A percentile compares a stretch with the other conserved stretches of the same genome.
Conservation (phyloP, 2,113 vertebrate genomes). For the Theristicus caerulescens region DNA sequence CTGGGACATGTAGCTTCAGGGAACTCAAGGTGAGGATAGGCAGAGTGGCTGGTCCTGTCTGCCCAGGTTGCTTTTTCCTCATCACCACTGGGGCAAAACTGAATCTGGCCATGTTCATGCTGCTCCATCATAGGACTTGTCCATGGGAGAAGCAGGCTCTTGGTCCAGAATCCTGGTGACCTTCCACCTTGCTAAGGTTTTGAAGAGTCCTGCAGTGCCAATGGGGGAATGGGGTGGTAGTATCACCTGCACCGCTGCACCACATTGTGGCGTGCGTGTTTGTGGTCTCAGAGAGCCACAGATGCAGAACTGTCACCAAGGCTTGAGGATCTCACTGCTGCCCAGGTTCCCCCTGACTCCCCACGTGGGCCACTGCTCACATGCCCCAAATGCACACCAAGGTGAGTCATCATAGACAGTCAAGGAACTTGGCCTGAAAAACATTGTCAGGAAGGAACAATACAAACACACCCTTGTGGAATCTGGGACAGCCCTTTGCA, state of each 20-base stretch:
- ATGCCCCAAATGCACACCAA: neutral
- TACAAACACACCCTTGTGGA: neutral
- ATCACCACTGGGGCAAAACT: neutral
- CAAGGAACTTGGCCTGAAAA: neutral
- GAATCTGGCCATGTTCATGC: neutral
- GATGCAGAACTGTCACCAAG: neutral
- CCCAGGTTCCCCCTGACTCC: too few relatives aligned
- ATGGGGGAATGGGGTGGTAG: rapidly evolving
- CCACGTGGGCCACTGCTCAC: neutral
- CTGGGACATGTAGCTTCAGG: neutral
- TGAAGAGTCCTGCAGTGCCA: neutral
- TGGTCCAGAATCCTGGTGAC: neutral
- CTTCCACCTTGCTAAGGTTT: neutral
- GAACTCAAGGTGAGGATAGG: neutral
- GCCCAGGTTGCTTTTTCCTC: neutral
- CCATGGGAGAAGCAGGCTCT: neutral
- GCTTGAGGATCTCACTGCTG: neutral
- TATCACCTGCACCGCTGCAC: neutral
- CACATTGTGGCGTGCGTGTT: rapidly evolving
- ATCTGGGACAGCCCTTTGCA: neutral
- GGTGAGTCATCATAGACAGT: neutral
- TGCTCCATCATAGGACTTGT: rapidly evolving
- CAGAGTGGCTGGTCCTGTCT: rapidly evolving
- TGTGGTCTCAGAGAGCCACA: neutral
- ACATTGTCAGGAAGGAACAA: neutral